Base-by-base conservation (phyloP, 1,140 invertebrate species). In the Rhopalosiphum padi region DNA sequence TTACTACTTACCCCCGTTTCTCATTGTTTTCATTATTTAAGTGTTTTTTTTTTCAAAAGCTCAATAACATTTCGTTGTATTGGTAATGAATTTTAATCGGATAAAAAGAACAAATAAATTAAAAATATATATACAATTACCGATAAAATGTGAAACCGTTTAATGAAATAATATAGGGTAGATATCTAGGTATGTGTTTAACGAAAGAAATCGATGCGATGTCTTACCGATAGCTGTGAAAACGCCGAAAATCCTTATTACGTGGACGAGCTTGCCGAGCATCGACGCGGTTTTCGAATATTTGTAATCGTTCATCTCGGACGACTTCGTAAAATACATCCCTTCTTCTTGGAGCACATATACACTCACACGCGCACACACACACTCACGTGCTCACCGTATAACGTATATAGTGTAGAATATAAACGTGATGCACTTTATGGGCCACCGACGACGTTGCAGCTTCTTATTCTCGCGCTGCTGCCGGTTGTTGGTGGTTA, bases 231-330 rank as follows among this genome's bases (percentile, higher is more conserved):
- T 43, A 88, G 94, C 86, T 46, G 88, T 51, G 94, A 87, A 94
- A 88, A 94, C 87, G 92, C 94, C 93, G 93, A 94, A 93, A 93
- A 94, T 90, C 41, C 68, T 48, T 86, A 91, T 46, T 82, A 94
- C 60, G 86, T 94, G 60, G 30, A 93, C 93, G 37, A 94, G 90
- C n/a, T 94, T 89, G 82, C 93, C 93, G 35, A 93, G 41, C 43
- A 94, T 87, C 83, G 94, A 91, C 53, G 94, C 94, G 25, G 94
- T 94, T 60, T 94, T 94, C 22, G 94, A 94, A n/a, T 94, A 94
- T 85, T 93, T 94, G 68, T 93, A 94, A 8, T 91, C 94, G 83
- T 93, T 93, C 94, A 94, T 93, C 8, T 68, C 88, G 77, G n/a
- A 43, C 48, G 51, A 21, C 87, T 21, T 89, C 35, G 87, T 8